Evolutionary conservation across 1,140 invertebrate species (phyloP).

Genomic region (Nebria ingens): DNA sequence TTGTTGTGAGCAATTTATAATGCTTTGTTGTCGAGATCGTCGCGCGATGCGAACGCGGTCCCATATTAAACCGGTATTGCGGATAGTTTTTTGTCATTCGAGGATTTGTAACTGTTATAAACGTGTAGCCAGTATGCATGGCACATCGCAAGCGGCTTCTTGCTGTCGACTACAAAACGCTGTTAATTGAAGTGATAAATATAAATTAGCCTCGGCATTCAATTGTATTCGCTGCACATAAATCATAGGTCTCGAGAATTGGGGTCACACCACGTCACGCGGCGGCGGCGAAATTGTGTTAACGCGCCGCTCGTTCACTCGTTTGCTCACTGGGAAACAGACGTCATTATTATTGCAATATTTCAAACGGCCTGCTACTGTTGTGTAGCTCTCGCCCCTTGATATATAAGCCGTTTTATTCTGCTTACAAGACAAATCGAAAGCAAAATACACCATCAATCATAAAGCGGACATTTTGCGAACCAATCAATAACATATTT

Average conservation of each 20-base stretch:
- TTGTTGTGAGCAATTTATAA: conserved; percentile 6
- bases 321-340: neutral
- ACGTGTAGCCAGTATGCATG: neutral
- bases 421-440: too few relatives aligned
- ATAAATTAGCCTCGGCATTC: conserved; percentile 16
- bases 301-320: neutral
- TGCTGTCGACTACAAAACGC: conserved; percentile 12
- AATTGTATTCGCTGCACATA: conserved; percentile 15
- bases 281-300: neutral
- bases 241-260: conserved; percentile 8
- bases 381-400: neutral
- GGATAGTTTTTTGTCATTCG: neutral
- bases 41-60: too few relatives aligned
- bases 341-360: neutral
- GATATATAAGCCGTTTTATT: neutral
- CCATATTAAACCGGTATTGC: conserved; percentile 3
- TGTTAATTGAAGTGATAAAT: conserved; percentile 16
- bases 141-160: neutral
- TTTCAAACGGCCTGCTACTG: neutral
- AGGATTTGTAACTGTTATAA: neutral
- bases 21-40: neutral
- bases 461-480: too few relatives aligned
- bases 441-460: too few relatives aligned
- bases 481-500: too few relatives aligned
- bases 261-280: conserved; percentile 14